These are phyloP conservation scores for Drosophila simulans DNA, from an alignment of 1,140 invertebrate species.

Conservation along the genomic window DNA sequence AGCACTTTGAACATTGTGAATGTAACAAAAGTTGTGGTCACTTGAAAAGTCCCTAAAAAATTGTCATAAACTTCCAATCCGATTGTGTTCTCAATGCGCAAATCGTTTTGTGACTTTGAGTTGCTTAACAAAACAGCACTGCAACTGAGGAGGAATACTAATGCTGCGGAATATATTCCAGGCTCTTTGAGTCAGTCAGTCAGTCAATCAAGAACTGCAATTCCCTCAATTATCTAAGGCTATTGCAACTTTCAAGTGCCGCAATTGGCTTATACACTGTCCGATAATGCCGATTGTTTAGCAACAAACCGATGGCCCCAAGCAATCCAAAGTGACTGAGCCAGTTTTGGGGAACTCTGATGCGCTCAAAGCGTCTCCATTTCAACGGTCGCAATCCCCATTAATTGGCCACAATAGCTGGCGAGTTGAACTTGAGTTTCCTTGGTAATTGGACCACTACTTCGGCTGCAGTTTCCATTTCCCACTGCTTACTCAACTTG, in stretches of 20 bases:
- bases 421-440: slow-evolving; percentile 20
- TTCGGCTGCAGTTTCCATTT: background rate
- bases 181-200: background rate
- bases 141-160: background rate
- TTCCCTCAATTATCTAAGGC: background rate
- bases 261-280: background rate
- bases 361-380: background rate
- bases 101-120: background rate
- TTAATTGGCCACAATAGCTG: slow-evolving; percentile 45
- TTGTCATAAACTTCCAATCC: background rate
- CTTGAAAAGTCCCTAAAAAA: background rate
- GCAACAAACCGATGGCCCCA: background rate
- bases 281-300: slow-evolving; percentile 7
- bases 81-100: background rate
- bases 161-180: background rate
- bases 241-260: background rate
- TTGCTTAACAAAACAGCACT: background rate
- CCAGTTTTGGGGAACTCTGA: background rate
- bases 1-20: background rate
- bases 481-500: background rate
- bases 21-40: background rate
- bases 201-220: background rate
- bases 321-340: slow-evolving; percentile 8
- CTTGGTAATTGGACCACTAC: slow-evolving; percentile 29
- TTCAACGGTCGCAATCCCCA: slow-evolving; percentile 1